These are phyloP conservation scores for Podilymbus podiceps DNA, from an alignment of 2,113 vertebrate species.

Conservation along the genomic window DNA sequence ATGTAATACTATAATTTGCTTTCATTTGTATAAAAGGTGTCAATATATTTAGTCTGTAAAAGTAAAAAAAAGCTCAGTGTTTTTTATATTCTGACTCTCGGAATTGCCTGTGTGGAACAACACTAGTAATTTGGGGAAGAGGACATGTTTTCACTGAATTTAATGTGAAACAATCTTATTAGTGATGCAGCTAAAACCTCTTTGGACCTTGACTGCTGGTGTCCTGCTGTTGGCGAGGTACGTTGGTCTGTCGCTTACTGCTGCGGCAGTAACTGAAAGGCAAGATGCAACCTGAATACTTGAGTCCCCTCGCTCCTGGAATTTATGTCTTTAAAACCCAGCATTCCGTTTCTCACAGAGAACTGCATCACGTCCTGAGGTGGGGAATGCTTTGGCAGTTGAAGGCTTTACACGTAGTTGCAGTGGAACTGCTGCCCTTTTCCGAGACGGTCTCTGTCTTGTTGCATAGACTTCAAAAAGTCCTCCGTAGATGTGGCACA, in stretches of 20 bases:
- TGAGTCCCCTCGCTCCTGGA: neutral
- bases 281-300: no score
- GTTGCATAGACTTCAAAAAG: neutral
- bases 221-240: neutral
- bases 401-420: neutral
- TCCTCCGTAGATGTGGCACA: rapidly evolving
- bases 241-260: neutral
- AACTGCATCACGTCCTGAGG: rapidly evolving
- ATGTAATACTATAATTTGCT: slow-evolving; percentile 64
- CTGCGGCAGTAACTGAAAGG: neutral
- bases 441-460: neutral
- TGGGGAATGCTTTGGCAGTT: neutral
- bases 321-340: neutral
- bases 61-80: slow-evolving; percentile 6
- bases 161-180: neutral
- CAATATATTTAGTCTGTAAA: slow-evolving; percentile 44
- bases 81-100: neutral
- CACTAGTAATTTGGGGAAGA: neutral
- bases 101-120: neutral
- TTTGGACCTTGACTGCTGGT: neutral
- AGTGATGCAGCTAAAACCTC: neutral
- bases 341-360: rapidly evolving
- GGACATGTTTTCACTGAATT: neutral
- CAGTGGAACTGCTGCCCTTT: neutral
- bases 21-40: slow-evolving; percentile 70